Evolutionary conservation across 2,113 vertebrate species (phyloP), one percentile per base, ranked within the genome.

Genomic region (Octodon degus): DNA sequence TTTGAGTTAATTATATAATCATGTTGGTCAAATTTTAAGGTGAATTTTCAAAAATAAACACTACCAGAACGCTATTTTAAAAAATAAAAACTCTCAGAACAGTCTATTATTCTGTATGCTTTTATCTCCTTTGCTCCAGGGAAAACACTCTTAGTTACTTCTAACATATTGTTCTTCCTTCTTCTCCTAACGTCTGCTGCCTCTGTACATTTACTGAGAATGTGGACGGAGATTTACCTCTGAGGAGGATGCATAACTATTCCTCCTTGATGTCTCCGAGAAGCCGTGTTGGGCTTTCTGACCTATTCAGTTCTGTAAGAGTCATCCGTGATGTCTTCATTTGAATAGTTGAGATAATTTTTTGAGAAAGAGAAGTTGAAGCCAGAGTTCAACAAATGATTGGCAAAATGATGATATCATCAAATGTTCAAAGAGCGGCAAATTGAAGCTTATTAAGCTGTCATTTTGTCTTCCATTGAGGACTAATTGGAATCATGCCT

Each of bases 371-470:
- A 94, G 90, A 96, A 81, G 98, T 81, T 98, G 97, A 98, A 98
- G 91, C 93, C 96, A 95, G 98, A 97, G 96, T 97, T 95, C 96
- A 97, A 93, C 97, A 94, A 91, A 86, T 98, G 98, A 98, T 98
- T 98, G 98, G 98, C 98, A 98, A 98, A 98, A 98, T 98, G 98
- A 97, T 98, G 98, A 98, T 98, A 98, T 98, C 98, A 98, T 98
- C 97, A 97, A 47, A 88, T 96, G 99, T 98, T 99, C 98, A 99
- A 98, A 99, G 98, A 58, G 40, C 96, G 98, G 98, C 97, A 98
- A 98, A 98, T 97, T 97, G 97, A 98, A 97, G 97, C 97, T 97
- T 97, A 98, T 97, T 98, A 98, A 94, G 79, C 90, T 98, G 97
- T 98, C 97, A 97, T 97, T 98, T 97, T 97, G 97, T 98, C 98